Percentiles rank a stretch among this genome's conserved stretches.
Evolutionary conservation across 2,797 vertebrate species (phyloP).

Genomic region (Chaetodon trifasciatus): DNA sequence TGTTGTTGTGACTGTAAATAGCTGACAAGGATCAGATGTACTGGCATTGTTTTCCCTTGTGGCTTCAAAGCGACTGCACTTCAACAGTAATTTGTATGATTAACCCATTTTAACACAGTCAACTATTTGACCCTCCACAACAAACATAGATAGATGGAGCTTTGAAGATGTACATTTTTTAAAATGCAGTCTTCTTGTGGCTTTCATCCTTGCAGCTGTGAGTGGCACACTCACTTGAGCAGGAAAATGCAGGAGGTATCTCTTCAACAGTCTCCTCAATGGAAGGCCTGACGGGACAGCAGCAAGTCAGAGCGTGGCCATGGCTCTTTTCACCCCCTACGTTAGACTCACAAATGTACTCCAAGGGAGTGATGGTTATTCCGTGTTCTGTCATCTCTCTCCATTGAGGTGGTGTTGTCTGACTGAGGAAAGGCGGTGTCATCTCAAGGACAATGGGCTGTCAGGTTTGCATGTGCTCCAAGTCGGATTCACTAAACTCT

Average conservation of each 20-base stretch:
- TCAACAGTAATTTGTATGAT: conserved; percentile 26
- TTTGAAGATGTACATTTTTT: conserved; percentile 24
- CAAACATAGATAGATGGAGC: conserved; percentile 11
- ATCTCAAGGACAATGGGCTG: conserved; percentile 6
- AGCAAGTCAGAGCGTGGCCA: not conserved
- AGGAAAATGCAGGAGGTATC: conserved; percentile 11
- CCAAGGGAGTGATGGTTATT: conserved; percentile 3
- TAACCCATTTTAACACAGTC: conserved; percentile 40
- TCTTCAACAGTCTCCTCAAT: conserved; percentile 26
- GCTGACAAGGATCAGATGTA: conserved; percentile 28
- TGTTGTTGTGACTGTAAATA: conserved; percentile 41
- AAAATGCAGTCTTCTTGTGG: conserved; percentile 4
- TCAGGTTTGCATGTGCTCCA: not conserved
- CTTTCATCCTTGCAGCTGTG: conserved; percentile 27
- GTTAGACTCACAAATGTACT: not conserved
- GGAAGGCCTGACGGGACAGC: conserved; percentile 27
- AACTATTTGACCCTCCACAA: conserved; percentile 36
- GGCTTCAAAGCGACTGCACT: conserved; percentile 17
- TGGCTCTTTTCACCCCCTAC: conserved; percentile 5
- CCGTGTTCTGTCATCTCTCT: not conserved
- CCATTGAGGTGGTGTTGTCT: not conserved
- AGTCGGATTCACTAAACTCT: not conserved
- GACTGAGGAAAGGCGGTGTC: not conserved
- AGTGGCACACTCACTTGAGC: conserved; percentile 30
- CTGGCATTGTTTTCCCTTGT: conserved; percentile 4